phyloP scores from a whole-genome alignment of 2,888 invertebrate species.

The Drosophila sordidula region DNA sequence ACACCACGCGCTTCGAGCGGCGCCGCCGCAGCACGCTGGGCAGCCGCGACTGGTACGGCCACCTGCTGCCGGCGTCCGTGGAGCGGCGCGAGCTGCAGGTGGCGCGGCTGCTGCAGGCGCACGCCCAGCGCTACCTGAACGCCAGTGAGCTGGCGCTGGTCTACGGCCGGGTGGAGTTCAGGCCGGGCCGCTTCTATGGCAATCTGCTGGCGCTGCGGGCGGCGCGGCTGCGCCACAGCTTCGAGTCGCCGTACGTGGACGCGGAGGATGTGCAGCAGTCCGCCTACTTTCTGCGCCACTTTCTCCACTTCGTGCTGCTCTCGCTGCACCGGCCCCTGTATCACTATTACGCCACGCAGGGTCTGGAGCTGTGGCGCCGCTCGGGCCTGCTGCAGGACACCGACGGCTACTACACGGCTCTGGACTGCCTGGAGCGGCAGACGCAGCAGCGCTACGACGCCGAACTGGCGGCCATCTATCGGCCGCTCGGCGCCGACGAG shows the following conservation, averaged over 20 bases:
- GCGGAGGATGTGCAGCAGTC: conserved; percentile 77
- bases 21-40: conserved; percentile 62
- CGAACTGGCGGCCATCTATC: conserved; percentile 49
- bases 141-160: conserved; percentile 45
- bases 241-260: conserved; percentile 68
- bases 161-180: conserved; percentile 50
- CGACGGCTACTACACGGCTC: conserved; percentile 81
- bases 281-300: conserved; percentile 77
- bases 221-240: conserved; percentile 60
- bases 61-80: conserved; percentile 63
- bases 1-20: conserved; percentile 82
- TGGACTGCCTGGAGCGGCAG: conserved; percentile 80
- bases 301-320: conserved; percentile 77
- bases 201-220: conserved; percentile 72
- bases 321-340: conserved; percentile 75
- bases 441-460: conserved; percentile 59
- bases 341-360: conserved; percentile 82
- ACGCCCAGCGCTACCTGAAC: conserved; percentile 73
- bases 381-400: conserved; percentile 72
- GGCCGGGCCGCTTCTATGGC: conserved; percentile 50
- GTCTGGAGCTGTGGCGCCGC: conserved; percentile 76
- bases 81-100: conserved; percentile 80
- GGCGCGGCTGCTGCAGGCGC: conserved; percentile 68
- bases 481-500: conserved; percentile 55
- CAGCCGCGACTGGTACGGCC: conserved; percentile 72